Evolutionary conservation across 2,888 invertebrate species (phyloP).

Genomic region (Tetragnatha montana): DNA sequence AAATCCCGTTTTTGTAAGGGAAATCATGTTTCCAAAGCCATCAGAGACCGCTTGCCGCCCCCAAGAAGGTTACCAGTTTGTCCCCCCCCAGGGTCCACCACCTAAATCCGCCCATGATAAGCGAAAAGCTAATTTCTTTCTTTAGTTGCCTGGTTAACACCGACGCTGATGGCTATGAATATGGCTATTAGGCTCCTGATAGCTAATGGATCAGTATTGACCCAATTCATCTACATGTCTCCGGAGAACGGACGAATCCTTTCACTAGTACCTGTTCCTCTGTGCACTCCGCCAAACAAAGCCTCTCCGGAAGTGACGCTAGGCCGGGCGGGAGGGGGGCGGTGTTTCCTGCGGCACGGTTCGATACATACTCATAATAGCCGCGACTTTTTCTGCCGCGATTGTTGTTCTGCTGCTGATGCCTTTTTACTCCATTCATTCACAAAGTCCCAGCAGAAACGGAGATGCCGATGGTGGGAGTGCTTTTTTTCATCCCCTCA

Average conservation of each 20-base stretch:
- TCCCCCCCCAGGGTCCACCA: too few relatives aligned
- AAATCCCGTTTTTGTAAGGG: too few relatives aligned
- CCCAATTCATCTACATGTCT: too few relatives aligned
- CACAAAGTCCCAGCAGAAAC: background rate
- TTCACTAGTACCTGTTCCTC: background rate
- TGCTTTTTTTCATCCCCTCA: slow-evolving; percentile 1
- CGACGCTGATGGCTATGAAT: too few relatives aligned
- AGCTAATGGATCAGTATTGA: too few relatives aligned
- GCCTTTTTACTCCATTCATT: slow-evolving; percentile 16
- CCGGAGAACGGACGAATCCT: background rate
- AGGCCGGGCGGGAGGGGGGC: slow-evolving; percentile 34
- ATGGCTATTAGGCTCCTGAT: too few relatives aligned
- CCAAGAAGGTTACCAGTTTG: too few relatives aligned
- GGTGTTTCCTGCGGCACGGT: slow-evolving; percentile 64
- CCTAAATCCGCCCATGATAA: too few relatives aligned
- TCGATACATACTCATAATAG: slow-evolving; percentile 63
- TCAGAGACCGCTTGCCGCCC: too few relatives aligned
- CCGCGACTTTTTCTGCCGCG: slow-evolving; percentile 12
- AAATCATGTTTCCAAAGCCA: too few relatives aligned
- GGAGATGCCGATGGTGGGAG: background rate
- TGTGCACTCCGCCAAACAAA: slow-evolving; percentile 53
- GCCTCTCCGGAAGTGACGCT: slow-evolving; percentile 58
- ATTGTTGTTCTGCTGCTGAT: background rate
- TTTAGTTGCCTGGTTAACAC: too few relatives aligned
- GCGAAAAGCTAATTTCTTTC: too few relatives aligned